These are phyloP conservation scores for Triplophysa dalaica DNA, from an alignment of 2,113 vertebrate genomes.

Conservation along the genomic window DNA sequence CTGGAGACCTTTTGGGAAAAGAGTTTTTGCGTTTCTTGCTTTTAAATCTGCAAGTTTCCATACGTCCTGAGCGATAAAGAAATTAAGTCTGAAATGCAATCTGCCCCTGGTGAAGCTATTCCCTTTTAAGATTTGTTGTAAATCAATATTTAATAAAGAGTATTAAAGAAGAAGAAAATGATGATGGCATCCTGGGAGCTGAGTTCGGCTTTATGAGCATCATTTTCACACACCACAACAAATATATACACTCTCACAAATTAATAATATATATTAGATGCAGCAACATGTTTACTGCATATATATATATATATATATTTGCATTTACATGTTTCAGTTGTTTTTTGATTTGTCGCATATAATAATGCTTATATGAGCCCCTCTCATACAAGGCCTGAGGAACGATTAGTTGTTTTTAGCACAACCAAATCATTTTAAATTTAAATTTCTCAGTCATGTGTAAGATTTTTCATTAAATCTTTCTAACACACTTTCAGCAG, in stretches of 20 bases:
- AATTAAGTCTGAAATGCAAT: constrained; percentile 54
- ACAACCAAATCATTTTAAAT: no score
- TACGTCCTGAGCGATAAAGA: constrained; percentile 34
- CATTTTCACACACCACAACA: constrained; percentile 22
- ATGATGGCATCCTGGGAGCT: constrained; percentile 27
- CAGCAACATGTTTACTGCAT: constrained; percentile 15
- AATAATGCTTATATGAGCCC: no score
- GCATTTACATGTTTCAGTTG: background rate
- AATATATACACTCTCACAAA: constrained; percentile 39
- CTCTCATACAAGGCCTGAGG: no score
- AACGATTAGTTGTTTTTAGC: no score
- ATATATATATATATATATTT: constrained; percentile 5
- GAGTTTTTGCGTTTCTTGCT: constrained; percentile 3
- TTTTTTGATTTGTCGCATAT: no score
- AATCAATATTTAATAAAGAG: constrained; percentile 66
- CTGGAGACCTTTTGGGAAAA: constrained; percentile 37
- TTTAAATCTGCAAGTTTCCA: constrained; percentile 41
- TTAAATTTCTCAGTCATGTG: background rate
- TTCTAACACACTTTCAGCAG: no score
- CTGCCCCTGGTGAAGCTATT: constrained; percentile 48
- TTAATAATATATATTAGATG: constrained; percentile 49
- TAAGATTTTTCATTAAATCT: background rate
- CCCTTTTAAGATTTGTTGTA: constrained; percentile 52
- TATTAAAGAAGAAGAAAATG: constrained; percentile 45
- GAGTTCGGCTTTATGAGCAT: constrained; percentile 19